Conservation (phyloP, 2,113 vertebrate genomes). For the Limanda limanda region DNA sequence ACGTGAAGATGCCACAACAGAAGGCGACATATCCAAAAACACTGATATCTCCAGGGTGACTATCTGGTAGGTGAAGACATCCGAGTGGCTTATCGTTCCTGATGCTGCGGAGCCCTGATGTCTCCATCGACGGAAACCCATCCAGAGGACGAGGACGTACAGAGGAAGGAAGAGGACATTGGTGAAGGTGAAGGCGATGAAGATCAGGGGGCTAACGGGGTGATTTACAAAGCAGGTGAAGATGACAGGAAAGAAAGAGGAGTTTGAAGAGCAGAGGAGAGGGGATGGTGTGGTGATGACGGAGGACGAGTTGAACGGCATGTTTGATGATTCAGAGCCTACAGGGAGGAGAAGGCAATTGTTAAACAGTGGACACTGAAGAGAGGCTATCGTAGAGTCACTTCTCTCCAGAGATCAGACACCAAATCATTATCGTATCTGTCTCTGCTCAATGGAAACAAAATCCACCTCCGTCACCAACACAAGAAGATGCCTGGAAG, state of each 20-base stretch:
- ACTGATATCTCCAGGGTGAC: neutral
- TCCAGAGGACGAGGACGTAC: neutral
- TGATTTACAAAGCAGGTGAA: neutral
- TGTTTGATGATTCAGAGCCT: constrained; percentile 5
- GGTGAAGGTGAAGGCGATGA: neutral
- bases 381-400: neutral
- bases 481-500: too few relatives aligned
- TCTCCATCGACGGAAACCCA: neutral
- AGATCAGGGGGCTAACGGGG: rapidly evolving
- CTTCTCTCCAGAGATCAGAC: too few relatives aligned
- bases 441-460: too few relatives aligned
- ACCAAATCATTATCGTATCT: too few relatives aligned
- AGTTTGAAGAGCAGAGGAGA: neutral
- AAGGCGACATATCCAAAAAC: neutral
- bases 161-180: neutral
- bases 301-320: constrained; percentile 17
- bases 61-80: constrained; percentile 17
- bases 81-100: constrained; percentile 6
- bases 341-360: neutral
- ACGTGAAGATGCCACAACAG: rapidly evolving
- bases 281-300: neutral
- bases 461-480: too few relatives aligned
- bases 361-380: neutral
- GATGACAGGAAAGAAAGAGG: neutral
- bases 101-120: rapidly evolving